phyloP scores from a whole-genome alignment of 2,113 vertebrate species.

The Canis aureus region DNA sequence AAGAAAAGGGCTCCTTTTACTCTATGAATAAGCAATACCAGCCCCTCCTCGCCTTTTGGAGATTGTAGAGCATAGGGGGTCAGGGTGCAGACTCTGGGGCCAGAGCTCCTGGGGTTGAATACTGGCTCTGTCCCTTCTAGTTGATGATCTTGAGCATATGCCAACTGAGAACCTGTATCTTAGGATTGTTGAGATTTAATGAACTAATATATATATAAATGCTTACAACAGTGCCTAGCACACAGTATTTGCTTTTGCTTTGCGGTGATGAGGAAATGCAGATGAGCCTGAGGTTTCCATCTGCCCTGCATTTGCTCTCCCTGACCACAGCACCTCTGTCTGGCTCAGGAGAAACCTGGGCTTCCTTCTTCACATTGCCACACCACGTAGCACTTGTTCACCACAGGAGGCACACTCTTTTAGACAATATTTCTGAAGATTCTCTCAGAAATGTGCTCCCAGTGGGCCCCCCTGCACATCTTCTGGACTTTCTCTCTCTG shows the following conservation, averaged over 20 bases:
- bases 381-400: neutral
- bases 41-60: neutral
- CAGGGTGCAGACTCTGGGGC: neutral
- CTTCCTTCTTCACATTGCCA: neutral
- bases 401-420: neutral
- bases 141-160: neutral
- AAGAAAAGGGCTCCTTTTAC: neutral
- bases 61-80: neutral
- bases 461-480: neutral
- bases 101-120: neutral
- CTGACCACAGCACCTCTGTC: neutral
- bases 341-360: neutral
- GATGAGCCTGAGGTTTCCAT: neutral
- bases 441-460: neutral
- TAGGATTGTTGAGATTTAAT: neutral
- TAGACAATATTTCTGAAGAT: neutral
- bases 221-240: neutral
- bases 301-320: neutral
- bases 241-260: neutral
- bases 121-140: neutral
- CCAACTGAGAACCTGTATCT: neutral
- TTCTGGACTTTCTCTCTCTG: neutral
- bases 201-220: neutral
- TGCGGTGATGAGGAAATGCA: neutral
- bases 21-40: accelerated